Conservation (phyloP, 2,113 vertebrate genomes). For the Xiphophorus hellerii region DNA sequence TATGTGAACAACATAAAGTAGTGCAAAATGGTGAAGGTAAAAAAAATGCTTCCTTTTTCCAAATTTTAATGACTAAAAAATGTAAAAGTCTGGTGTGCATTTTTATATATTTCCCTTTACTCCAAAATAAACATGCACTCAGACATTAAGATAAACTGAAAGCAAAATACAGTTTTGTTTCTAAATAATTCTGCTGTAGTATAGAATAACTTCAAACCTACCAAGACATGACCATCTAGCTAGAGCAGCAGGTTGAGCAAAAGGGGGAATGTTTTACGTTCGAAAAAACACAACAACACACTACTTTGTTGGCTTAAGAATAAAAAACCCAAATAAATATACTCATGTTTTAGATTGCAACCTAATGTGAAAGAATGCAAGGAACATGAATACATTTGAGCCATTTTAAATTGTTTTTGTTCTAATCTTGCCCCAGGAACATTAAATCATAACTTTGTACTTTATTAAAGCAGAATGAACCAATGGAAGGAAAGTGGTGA, state of each 20-base stretch:
- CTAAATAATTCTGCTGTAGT: neutral
- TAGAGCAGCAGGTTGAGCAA: no score
- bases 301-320: no score
- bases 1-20: neutral
- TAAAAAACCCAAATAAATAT: no score
- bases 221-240: neutral
- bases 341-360: no score
- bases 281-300: no score
- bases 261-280: no score
- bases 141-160: neutral
- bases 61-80: neutral
- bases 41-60: neutral
- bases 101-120: neutral
- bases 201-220: constrained; percentile 2
- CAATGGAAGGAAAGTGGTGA: constrained; percentile 7
- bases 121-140: neutral
- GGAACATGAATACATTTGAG: no score
- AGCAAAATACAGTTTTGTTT: neutral
- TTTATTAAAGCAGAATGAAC: neutral
- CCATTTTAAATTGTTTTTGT: constrained; percentile 6
- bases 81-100: neutral
- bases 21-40: neutral
- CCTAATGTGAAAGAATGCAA: no score
- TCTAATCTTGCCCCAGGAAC: neutral
- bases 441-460: constrained; percentile 10